phyloP scores from a whole-genome alignment of 2,888 invertebrate species.

The Mesochorus sp. region DNA sequence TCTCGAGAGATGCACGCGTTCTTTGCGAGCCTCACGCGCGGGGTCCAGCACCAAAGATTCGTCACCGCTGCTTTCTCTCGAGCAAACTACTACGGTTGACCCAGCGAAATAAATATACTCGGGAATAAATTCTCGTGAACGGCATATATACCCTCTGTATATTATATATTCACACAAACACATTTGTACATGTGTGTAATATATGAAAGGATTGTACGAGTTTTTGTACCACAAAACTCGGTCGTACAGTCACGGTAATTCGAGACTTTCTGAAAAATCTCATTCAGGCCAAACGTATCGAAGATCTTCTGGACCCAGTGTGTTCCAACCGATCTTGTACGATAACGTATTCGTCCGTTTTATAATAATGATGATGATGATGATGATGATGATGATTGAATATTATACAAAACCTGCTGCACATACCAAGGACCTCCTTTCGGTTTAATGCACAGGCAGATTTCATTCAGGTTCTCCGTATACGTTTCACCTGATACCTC shows the following conservation, averaged over 20 bases:
- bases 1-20: too few species aligned
- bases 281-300: conserved; percentile 38
- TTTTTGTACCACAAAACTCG: conserved; percentile 30
- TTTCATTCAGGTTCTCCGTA: conserved; percentile 34
- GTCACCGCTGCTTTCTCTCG: conserved; percentile 54
- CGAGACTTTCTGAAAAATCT: conserved; percentile 50
- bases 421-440: conserved; percentile 12
- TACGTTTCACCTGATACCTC: conserved; percentile 33
- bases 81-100: conserved; percentile 8
- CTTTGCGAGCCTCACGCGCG: neutral
- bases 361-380: conserved; percentile 3
- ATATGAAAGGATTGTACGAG: neutral
- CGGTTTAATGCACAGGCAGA: neutral
- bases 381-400: conserved; percentile 1
- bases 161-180: neutral
- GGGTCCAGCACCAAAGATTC: conserved; percentile 32
- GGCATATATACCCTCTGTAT: neutral
- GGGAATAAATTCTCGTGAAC: conserved; percentile 4
- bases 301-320: neutral
- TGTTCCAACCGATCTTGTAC: neutral
- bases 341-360: neutral
- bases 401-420: conserved; percentile 2
- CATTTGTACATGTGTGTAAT: neutral
- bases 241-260: conserved; percentile 21
- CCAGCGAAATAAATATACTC: conserved; percentile 4